These are phyloP conservation scores for Talpa occidentalis DNA, from an alignment of 2,113 vertebrate genomes.

Conservation along the genomic window DNA sequence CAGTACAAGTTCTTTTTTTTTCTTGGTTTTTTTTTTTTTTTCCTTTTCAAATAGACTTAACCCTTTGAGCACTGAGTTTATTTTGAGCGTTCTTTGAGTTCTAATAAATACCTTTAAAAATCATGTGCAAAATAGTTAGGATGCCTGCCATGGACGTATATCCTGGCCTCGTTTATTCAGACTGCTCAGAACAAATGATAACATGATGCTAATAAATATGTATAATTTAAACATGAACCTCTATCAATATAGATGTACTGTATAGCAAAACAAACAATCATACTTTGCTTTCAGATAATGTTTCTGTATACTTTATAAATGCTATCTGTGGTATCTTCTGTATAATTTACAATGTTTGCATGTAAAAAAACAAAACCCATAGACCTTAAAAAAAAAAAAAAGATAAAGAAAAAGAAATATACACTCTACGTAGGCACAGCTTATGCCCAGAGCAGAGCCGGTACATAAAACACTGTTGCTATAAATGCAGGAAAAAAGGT, in stretches of 20 bases:
- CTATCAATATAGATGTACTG: constrained; percentile 91
- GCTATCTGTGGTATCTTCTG: constrained; percentile 89
- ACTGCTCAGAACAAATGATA: constrained; percentile 83
- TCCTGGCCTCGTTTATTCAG: constrained; percentile 84
- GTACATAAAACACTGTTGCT: constrained; percentile 84
- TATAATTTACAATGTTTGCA: constrained; percentile 90
- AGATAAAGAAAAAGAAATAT: constrained; percentile 84
- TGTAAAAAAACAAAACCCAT: constrained; percentile 85
- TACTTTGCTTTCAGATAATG: constrained; percentile 91
- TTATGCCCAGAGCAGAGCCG: constrained; percentile 86
- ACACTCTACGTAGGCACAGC: constrained; percentile 89
- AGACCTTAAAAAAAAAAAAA: constrained; percentile 78
- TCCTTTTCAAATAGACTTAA: constrained; percentile 94
- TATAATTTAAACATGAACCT: constrained; percentile 92
- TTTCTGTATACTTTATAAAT: constrained; percentile 93
- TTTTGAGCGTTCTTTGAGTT: constrained; percentile 83
- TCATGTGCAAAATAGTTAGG: constrained; percentile 96
- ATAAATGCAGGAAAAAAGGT: constrained; percentile 87
- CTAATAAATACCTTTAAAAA: constrained; percentile 91
- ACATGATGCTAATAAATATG: constrained; percentile 90
- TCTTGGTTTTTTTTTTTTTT: constrained; percentile 64
- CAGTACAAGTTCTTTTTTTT: constrained; percentile 89
- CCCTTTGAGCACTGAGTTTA: constrained; percentile 97
- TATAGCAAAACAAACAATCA: constrained; percentile 90
- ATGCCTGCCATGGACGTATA: constrained; percentile 84